Percentiles rank a stretch among this genome's conserved stretches.
Evolutionary conservation across 2,888 invertebrate species (phyloP).

Genomic region (Platerodrilus igneus): DNA sequence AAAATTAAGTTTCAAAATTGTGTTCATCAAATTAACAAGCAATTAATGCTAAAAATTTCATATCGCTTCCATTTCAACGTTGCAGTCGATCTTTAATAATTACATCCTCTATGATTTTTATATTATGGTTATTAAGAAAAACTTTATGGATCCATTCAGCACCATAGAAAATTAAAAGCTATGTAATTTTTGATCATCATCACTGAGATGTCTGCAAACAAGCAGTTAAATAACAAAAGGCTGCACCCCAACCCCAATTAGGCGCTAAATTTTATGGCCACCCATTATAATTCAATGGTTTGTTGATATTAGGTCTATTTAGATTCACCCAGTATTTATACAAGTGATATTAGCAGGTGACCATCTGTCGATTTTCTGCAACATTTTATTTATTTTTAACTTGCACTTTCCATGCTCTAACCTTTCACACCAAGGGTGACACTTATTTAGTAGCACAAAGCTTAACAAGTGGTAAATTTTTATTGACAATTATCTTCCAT

Average conservation of each 20-base stretch:
- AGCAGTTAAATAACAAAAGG: slow-evolving; percentile 27
- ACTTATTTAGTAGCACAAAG: slow-evolving; percentile 16
- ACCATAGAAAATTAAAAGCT: too few species aligned
- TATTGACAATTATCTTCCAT: slow-evolving; percentile 27
- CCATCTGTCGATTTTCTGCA: slow-evolving; percentile 30
- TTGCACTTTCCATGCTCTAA: slow-evolving; percentile 14
- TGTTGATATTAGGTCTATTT: slow-evolving; percentile 33
- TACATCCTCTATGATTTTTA: too few species aligned
- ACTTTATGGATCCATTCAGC: too few species aligned
- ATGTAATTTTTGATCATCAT: too few species aligned
- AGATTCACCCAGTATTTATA: slow-evolving; percentile 30
- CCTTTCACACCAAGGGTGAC: slow-evolving; percentile 12
- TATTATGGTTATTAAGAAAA: too few species aligned
- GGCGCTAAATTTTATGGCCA: slow-evolving; percentile 32
- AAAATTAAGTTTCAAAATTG: too few species aligned
- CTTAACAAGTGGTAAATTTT: slow-evolving; percentile 20
- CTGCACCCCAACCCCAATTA: slow-evolving; percentile 25
- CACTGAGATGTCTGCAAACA: slow-evolving; percentile 20
- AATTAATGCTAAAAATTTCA: too few species aligned
- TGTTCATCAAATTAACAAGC: too few species aligned
- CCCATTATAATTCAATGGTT: slow-evolving; percentile 34
- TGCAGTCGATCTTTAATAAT: too few species aligned
- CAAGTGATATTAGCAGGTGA: slow-evolving; percentile 33
- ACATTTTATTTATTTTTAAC: slow-evolving; percentile 20
- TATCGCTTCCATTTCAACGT: too few species aligned